A percentile compares a stretch with the other conserved stretches of the same genome.
Evolutionary conservation across 2,797 vertebrate genomes (phyloP).

Genomic region (Vespertilio murinus): DNA sequence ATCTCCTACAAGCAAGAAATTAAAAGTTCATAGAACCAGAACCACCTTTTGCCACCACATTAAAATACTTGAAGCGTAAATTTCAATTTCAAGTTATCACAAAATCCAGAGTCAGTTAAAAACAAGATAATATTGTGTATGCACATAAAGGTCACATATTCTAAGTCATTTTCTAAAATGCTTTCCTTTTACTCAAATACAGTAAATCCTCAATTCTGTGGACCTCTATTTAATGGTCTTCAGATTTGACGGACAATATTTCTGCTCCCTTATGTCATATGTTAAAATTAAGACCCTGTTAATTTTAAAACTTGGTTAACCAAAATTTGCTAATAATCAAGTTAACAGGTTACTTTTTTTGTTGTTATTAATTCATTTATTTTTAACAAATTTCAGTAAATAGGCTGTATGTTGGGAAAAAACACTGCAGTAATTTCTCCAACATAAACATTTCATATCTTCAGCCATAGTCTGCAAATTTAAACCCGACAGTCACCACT

Average conservation of each 20-base stretch:
- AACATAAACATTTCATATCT: background rate
- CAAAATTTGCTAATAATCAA: background rate
- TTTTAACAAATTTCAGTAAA: background rate
- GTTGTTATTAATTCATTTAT: background rate
- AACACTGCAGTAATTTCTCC: background rate
- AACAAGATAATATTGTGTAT: constrained; percentile 41
- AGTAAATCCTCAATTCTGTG: background rate
- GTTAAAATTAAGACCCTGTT: background rate
- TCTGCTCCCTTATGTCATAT: background rate
- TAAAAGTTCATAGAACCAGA: constrained; percentile 20
- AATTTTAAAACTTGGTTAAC: background rate
- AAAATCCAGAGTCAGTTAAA: constrained; percentile 35
- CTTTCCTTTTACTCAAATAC: constrained; percentile 29
- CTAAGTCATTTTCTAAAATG: constrained; percentile 25
- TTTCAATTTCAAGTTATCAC: constrained; percentile 57
- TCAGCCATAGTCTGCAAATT: background rate
- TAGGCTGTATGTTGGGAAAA: background rate
- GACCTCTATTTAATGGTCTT: background rate
- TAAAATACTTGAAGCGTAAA: constrained; percentile 24
- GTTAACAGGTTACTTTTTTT: background rate
- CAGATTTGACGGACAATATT: background rate
- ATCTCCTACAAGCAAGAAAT: constrained; percentile 52
- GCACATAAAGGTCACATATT: background rate
- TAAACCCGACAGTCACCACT: background rate
- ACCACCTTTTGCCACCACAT: background rate